Conservation (phyloP, 2,113 vertebrate species). For the Ammodytes dubius region DNA sequence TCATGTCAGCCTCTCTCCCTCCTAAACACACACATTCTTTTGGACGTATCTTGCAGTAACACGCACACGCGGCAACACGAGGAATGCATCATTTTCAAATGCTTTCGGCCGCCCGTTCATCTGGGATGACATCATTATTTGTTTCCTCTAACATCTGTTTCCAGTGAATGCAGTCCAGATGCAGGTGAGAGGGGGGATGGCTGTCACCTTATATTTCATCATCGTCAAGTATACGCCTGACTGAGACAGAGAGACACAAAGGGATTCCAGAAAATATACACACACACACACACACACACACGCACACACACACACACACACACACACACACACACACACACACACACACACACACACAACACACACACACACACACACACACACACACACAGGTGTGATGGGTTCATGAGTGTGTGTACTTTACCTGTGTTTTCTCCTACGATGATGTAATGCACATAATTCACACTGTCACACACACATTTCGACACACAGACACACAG, state of each 20-base stretch:
- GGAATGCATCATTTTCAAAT: conserved; percentile 52
- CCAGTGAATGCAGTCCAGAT: conserved; percentile 63
- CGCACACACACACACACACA: conserved; percentile 10
- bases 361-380: conserved; percentile 8
- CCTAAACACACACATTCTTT: conserved; percentile 21
- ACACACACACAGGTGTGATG: conserved; percentile 25
- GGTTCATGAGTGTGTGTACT: not conserved
- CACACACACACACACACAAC: not conserved
- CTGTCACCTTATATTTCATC: conserved; percentile 51
- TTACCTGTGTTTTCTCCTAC: conserved; percentile 31
- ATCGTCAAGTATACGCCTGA: not conserved
- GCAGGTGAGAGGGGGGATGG: conserved; percentile 50
- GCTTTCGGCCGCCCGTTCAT: conserved; percentile 16
- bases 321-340: not conserved
- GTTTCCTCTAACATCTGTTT: conserved; percentile 74
- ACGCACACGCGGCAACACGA: conserved; percentile 24
- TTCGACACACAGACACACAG: conserved; percentile 1
- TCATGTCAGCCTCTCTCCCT: conserved; percentile 13
- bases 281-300: not conserved
- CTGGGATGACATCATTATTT: conserved; percentile 72
- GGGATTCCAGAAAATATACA: not conserved
- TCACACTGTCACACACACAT: conserved; percentile 18
- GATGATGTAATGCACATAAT: conserved; percentile 46
- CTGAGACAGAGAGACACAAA: conserved; percentile 16
- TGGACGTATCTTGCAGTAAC: conserved; percentile 34